Base-by-base conservation (phyloP, 1,140 invertebrate species). In the Drosophila mayri region DNA sequence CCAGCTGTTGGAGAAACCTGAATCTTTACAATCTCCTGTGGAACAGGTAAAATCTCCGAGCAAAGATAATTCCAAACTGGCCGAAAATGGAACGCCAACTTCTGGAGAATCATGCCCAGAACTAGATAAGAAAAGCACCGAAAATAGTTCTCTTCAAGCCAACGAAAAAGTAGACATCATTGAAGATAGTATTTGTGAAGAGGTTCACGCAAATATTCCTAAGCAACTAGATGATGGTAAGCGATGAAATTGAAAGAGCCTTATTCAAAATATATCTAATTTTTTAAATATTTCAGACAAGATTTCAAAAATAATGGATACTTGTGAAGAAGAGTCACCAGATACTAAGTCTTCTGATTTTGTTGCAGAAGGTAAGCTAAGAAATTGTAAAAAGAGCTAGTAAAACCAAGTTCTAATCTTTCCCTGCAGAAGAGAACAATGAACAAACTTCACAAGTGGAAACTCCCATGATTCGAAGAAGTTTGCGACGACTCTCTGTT, bases 171-270 rank as follows among this genome's bases (percentile, higher is more conserved):
- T 9, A 14, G 70, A 47, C 12, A 20, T 76, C 12, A 60, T 77
- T 16, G 74, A 76, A 9, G 74, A 76, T 37, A 76, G 11, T 14
- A 68, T 76, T 14, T 76, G 62, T 30, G 73, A 76, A 32, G 74
- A 76, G 25, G 11, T 77, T 37, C 20, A 38, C 16, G 57, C 40
- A 5, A 40, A 55, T 14, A 60, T 54, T 32, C 41, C 55, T 4
- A 22, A 76, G 11, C n/a, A 32, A 40, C n/a, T 16, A 0, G 12
- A 57, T 7, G 35, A 40, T 18, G 64, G 75, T 78, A 50, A 58
- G 57, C 18, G 2, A 16, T 1, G 0, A 16, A 1, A 11, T 25
- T 14, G 16, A n/a, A 10, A 30, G 12, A 9, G 3, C 8, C 0
- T 9, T 37, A 1, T 54, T 10, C 3, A 16, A 60, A n/a, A 11